These are phyloP conservation scores for Apotomis capreana DNA, from an alignment of 2,888 invertebrate genomes.

Conservation along the genomic window DNA sequence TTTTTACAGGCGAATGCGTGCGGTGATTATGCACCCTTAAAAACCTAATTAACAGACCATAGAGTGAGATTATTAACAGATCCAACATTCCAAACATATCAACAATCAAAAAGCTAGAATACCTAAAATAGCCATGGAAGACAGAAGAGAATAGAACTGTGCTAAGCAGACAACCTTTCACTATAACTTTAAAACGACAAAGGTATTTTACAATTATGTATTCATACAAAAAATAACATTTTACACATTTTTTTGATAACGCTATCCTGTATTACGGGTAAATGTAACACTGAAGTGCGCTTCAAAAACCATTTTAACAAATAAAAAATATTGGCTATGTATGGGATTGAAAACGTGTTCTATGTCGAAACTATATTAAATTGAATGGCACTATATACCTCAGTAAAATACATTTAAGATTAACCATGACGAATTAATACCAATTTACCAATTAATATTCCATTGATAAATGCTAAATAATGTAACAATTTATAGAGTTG, in stretches of 20 bases:
- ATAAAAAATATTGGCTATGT: background rate
- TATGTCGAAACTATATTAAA: constrained; percentile 24
- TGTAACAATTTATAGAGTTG: constrained; percentile 37
- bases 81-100: constrained; percentile 25
- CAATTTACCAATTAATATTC: constrained; percentile 28
- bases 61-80: constrained; percentile 37
- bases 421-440: constrained; percentile 33
- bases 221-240: constrained; percentile 45
- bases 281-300: too few relatives aligned
- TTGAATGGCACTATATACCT: constrained; percentile 36
- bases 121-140: constrained; percentile 33
- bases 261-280: background rate
- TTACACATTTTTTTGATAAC: background rate
- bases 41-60: constrained; percentile 14
- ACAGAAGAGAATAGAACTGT: constrained; percentile 21
- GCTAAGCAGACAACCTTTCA: constrained; percentile 23
- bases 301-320: too few relatives aligned
- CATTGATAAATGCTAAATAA: constrained; percentile 33
- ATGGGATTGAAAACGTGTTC: constrained; percentile 13
- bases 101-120: constrained; percentile 32
- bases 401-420: constrained; percentile 24
- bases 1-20: too few relatives aligned
- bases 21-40: background rate
- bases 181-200: constrained; percentile 16
- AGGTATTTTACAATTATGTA: background rate